Evolutionary conservation across 2,888 invertebrate species (phyloP), one percentile per base, ranked within the genome.

Genomic region (Flexamia atlantica): DNA sequence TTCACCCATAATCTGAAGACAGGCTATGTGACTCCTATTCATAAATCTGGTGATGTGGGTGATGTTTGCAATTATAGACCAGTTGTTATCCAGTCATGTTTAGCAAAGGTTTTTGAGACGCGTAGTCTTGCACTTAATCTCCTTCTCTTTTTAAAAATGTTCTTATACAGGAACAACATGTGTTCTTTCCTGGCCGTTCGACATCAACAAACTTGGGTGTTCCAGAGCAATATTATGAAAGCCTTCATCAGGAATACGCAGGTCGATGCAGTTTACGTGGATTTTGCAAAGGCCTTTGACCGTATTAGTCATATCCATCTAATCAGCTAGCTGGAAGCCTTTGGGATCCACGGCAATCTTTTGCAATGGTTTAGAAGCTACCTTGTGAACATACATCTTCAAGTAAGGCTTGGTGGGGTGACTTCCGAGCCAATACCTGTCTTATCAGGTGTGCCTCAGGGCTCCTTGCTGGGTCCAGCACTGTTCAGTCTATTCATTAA

Each of bases 31-130:
- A 72, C 72, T 20, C 40, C 68, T 3, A 68, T 68, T 68, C 68
- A 5, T 4, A 68, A 68, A 68, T 68, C 68, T n/a, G 68, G 68
- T 7, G 68, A 68, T n/a, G 5, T 68, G 32, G 68, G 17, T 4
- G 30, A 68, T 23, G 30, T 68, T n/a, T 32, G 23, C 17, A 68
- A 68, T 32, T 68, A 68, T 14, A 68, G 68, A n/a, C 30, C 68
- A 30, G 30, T 68, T 20, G 68, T 68, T 1, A 30, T 68, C 68
- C 28, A 68, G 30, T 68, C 30, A 0, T 68, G 68, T 17, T 36
- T 68, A 32, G 68, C 30, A 12, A 72, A 72, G 17, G 36, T 40
- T n/a, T 72, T 72, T 72, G 72, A 72, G 42, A 72, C n/a, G 72
- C 32, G 42, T 72, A 2, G 72, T 72, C 30, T 23, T 68, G 28